Conservation (phyloP, 2,113 vertebrate species). For the sheep (Ovis aries) region DNA sequence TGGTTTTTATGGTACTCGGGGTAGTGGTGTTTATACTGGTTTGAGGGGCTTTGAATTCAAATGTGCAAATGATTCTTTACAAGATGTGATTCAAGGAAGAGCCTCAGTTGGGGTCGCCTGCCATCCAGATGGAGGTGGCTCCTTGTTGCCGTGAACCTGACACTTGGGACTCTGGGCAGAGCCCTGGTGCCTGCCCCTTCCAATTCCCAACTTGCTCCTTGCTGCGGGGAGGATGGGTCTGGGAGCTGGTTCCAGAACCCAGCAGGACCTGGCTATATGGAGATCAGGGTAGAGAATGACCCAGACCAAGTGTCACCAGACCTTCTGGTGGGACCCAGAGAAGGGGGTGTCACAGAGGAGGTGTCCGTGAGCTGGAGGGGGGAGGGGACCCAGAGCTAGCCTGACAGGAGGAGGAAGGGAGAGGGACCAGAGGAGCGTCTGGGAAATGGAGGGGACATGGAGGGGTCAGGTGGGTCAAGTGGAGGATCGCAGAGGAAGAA, state of each 20-base stretch:
- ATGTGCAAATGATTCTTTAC: conserved; percentile 70
- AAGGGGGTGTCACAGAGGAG: neutral
- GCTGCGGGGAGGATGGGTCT: rapidly evolving
- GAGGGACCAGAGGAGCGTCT: rapidly evolving
- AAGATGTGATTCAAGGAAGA: conserved; percentile 68
- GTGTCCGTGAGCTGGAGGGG: neutral
- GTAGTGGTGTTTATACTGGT: conserved; percentile 63
- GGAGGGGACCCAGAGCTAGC: neutral
- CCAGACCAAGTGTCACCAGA: neutral
- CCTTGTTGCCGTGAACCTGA: conserved; percentile 52
- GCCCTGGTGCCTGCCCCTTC: neutral
- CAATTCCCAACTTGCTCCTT: neutral
- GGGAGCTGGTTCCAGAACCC: neutral
- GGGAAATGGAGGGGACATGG: rapidly evolving
- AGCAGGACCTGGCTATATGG: neutral
- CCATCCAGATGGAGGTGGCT: conserved; percentile 43
- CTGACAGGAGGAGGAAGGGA: neutral
- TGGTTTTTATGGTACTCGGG: conserved; percentile 66
- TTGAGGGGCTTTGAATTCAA: conserved; percentile 70
- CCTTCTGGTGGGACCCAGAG: neutral
- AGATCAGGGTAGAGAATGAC: neutral
- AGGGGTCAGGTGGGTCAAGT: rapidly evolving
- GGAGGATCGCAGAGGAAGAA: neutral
- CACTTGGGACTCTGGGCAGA: conserved; percentile 61
- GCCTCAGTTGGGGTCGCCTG: conserved; percentile 61